Percentiles rank a stretch among this genome's conserved stretches.
Evolutionary conservation across 2,888 invertebrate species (phyloP).

Genomic region (Lycocerus yunnanus): DNA sequence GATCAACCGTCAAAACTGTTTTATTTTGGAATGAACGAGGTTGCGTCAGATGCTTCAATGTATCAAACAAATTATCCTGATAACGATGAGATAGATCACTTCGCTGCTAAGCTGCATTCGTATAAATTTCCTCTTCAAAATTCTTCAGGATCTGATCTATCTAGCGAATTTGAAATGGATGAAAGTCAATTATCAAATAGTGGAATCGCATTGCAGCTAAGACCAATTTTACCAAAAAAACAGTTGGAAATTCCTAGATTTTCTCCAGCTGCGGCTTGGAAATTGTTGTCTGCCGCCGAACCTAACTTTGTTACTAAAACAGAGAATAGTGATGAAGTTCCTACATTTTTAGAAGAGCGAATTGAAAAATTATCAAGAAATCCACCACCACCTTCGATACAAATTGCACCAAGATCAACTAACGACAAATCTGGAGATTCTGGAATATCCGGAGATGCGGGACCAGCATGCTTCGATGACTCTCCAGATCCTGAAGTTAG

Average conservation of each 20-base stretch:
- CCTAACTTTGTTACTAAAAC: conserved; percentile 48
- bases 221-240: conserved; percentile 80
- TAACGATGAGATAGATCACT: conserved; percentile 33
- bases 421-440: conserved; percentile 83
- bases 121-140: conserved; percentile 37
- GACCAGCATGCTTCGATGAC: conserved; percentile 61
- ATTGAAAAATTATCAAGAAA: conserved; percentile 60
- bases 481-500: conserved; percentile 51
- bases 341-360: conserved; percentile 58
- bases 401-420: conserved; percentile 57
- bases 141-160: conserved; percentile 63
- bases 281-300: conserved; percentile 69
- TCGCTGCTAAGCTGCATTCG: conserved; percentile 37
- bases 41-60: conserved; percentile 11
- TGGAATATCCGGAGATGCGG: conserved; percentile 81
- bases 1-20: conserved; percentile 62
- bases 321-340: conserved; percentile 47
- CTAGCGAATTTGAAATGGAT: conserved; percentile 59
- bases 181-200: conserved; percentile 54
- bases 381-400: conserved; percentile 56
- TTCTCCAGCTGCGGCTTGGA: conserved; percentile 84
- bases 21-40: conserved; percentile 79
- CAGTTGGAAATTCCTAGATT: conserved; percentile 78
- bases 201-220: conserved; percentile 73
- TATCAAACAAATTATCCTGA: conserved; percentile 7